Percentiles rank a stretch among this genome's conserved stretches.
These are phyloP conservation scores for Acleris sparsana DNA, from an alignment of 2,888 invertebrate genomes.

Conservation along the genomic window DNA sequence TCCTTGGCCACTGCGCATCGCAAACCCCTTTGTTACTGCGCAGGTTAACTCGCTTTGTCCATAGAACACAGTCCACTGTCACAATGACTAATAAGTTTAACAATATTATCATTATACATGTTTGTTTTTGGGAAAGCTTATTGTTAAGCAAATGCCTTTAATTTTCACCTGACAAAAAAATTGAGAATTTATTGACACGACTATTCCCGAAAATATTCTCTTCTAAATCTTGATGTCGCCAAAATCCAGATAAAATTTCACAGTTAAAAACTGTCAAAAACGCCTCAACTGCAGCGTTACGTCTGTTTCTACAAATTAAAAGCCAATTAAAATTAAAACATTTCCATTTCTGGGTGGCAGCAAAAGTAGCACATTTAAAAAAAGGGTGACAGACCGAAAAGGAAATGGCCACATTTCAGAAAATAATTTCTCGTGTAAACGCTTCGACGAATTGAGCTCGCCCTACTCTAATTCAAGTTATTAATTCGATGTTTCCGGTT, in stretches of 20 bases:
- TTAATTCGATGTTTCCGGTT: conserved; percentile 21
- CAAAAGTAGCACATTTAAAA: conserved; percentile 27
- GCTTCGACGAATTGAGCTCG: conserved; percentile 31
- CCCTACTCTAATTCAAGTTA: conserved; percentile 24
- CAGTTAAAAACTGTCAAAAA: not conserved
- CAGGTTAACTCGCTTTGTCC: conserved; percentile 14
- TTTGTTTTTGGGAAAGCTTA: too few species aligned
- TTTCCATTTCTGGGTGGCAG: conserved; percentile 23
- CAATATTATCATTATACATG: too few species aligned
- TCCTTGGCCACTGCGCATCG: conserved; percentile 40
- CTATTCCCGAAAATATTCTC: too few species aligned
- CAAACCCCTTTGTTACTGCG: conserved; percentile 51
- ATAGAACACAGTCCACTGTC: conserved; percentile 15
- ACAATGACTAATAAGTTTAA: not conserved
- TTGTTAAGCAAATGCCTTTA: too few species aligned
- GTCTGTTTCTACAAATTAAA: conserved; percentile 24
- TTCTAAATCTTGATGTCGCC: too few species aligned
- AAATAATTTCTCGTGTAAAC: conserved; percentile 27
- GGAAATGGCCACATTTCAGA: conserved; percentile 33
- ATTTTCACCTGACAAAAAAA: too few species aligned
- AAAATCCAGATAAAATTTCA: too few species aligned
- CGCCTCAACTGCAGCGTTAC: not conserved
- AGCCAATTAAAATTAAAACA: conserved; percentile 21
- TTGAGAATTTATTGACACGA: too few species aligned
- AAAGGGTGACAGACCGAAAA: conserved; percentile 34